Conservation (phyloP, 1,140 invertebrate genomes). For the Pseudomyrmex pallidus region DNA sequence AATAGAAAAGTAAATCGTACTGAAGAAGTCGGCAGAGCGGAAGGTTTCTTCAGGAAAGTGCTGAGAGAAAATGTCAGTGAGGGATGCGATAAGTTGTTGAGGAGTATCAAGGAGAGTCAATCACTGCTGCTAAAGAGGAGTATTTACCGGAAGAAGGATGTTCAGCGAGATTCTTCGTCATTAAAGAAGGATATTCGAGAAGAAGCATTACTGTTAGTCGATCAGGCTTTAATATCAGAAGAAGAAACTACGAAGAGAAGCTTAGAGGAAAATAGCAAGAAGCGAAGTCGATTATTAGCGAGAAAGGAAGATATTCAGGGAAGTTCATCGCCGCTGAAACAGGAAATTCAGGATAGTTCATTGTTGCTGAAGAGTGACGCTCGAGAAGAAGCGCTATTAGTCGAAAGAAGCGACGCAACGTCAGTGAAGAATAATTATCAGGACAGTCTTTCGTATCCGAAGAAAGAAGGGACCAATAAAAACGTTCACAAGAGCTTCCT, state of each 20-base stretch:
- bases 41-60: slow-evolving; percentile 75
- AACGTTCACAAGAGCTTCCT: not conserved
- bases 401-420: not conserved
- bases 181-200: slow-evolving; percentile 47
- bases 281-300: not conserved
- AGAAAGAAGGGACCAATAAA: slow-evolving; percentile 54
- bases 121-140: not conserved
- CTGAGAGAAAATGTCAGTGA: slow-evolving; percentile 73
- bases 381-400: not conserved
- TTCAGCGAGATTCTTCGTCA: not conserved
- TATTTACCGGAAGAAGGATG: not conserved
- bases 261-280: slow-evolving; percentile 13
- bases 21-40: slow-evolving; percentile 46
- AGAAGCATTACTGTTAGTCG: slow-evolving; percentile 5
- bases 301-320: not conserved
- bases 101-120: slow-evolving; percentile 73
- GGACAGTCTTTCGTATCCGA: slow-evolving; percentile 66
- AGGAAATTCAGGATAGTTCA: not conserved
- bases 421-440: slow-evolving; percentile 70
- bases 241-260: not conserved
- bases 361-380: not conserved
- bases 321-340: not conserved
- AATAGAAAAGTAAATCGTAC: slow-evolving; percentile 8
- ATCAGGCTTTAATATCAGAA: slow-evolving; percentile 16
- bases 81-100: slow-evolving; percentile 74